These are phyloP conservation scores for Bradysia coprophila DNA, from an alignment of 1,140 invertebrate species.

Conservation along the genomic window DNA sequence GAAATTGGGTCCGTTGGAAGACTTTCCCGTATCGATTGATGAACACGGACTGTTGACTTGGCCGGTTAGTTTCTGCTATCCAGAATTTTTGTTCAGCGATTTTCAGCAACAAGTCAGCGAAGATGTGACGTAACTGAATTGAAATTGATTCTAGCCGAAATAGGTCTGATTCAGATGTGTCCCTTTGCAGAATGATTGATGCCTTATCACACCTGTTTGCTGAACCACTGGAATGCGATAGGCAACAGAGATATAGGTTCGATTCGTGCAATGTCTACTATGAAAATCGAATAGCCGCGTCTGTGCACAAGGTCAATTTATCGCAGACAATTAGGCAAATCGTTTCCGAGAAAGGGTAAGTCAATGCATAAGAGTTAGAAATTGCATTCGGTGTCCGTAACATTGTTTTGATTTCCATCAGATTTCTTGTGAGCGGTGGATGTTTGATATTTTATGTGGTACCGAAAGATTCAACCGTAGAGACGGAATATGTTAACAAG, in stretches of 20 bases:
- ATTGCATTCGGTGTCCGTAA: slow-evolving; percentile 1
- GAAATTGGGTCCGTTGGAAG: slow-evolving; percentile 19
- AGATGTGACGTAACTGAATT: slow-evolving; percentile 35
- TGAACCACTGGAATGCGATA: slow-evolving; percentile 55
- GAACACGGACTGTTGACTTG: slow-evolving; percentile 40
- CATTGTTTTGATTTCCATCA: slow-evolving; percentile 1
- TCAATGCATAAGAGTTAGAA: not conserved
- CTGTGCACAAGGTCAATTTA: slow-evolving; percentile 39
- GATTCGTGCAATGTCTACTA: slow-evolving; percentile 58
- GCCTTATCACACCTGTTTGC: slow-evolving; percentile 56
- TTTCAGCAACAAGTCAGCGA: slow-evolving; percentile 57
- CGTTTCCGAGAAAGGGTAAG: slow-evolving; percentile 39
- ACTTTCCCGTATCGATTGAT: slow-evolving; percentile 16
- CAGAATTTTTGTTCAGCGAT: slow-evolving; percentile 53
- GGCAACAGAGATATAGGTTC: slow-evolving; percentile 41
- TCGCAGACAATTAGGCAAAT: slow-evolving; percentile 39
- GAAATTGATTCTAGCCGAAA: slow-evolving; percentile 23
- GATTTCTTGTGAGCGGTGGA: slow-evolving; percentile 17
- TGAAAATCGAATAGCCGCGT: slow-evolving; percentile 45
- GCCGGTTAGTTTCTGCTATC: slow-evolving; percentile 72
- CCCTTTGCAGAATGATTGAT: slow-evolving; percentile 39
- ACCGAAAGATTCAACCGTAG: slow-evolving; percentile 11
- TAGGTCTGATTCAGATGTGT: slow-evolving; percentile 1
- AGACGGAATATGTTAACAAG: slow-evolving; percentile 1
- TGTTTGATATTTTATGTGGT: slow-evolving; percentile 18